These are phyloP conservation scores for Discoglossus pictus DNA, from an alignment of 2,797 vertebrate species.

Conservation along the genomic window DNA sequence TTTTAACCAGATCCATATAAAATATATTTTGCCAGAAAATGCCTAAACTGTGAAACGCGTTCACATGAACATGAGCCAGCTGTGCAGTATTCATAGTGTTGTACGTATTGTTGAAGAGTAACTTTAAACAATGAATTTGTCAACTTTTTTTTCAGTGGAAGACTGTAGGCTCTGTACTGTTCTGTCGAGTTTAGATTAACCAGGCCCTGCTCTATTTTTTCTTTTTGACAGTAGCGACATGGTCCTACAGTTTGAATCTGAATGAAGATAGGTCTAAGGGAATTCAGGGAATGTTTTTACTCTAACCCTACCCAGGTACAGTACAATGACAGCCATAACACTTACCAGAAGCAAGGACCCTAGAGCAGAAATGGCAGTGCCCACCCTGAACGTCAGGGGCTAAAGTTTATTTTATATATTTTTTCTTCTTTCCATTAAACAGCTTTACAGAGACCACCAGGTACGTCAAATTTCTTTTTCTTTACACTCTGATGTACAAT, in stretches of 20 bases:
- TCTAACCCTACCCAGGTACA: slow-evolving; percentile 59
- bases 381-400: slow-evolving; percentile 91
- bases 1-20: slow-evolving; percentile 77
- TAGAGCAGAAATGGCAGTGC: slow-evolving; percentile 85
- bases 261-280: slow-evolving; percentile 61
- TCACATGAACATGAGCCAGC: slow-evolving; percentile 76
- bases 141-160: slow-evolving; percentile 21
- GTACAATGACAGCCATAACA: slow-evolving; percentile 88
- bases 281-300: slow-evolving; percentile 79
- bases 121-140: slow-evolving; percentile 54
- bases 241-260: slow-evolving; percentile 58
- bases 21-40: slow-evolving; percentile 79
- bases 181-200: slow-evolving; percentile 69
- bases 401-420: slow-evolving; percentile 94
- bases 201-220: slow-evolving; percentile 65
- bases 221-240: slow-evolving; percentile 68
- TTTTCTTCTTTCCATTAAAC: slow-evolving; percentile 75
- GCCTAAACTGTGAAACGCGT: slow-evolving; percentile 75
- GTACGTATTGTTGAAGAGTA: slow-evolving; percentile 48
- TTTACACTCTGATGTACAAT: slow-evolving; percentile 66
- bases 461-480: slow-evolving; percentile 57
- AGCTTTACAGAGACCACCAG: slow-evolving; percentile 86
- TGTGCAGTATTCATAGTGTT: slow-evolving; percentile 64
- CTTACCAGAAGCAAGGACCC: slow-evolving; percentile 88
- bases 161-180: slow-evolving; percentile 44